Conservation (phyloP, 2,888 invertebrate species). For the Molanna angustata region DNA sequence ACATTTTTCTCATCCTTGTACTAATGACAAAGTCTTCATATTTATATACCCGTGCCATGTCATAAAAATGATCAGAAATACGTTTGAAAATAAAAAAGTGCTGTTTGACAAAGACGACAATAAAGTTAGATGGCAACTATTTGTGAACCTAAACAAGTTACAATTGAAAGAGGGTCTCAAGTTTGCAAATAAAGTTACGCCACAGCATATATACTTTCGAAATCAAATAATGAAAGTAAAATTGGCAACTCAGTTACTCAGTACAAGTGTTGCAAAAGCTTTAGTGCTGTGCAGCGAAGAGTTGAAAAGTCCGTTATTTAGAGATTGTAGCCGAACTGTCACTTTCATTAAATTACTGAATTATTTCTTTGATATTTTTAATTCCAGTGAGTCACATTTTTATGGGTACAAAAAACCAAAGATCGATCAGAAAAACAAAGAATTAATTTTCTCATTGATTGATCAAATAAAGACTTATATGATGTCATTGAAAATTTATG, state of each 20-base stretch:
- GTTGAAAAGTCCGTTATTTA: neutral
- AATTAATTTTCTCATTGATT: slow-evolving; percentile 4
- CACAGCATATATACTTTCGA: slow-evolving; percentile 24
- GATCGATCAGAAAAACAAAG: slow-evolving; percentile 6
- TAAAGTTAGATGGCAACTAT: neutral
- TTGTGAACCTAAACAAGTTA: slow-evolving; percentile 23
- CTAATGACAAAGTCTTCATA: neutral
- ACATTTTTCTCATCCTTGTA: neutral
- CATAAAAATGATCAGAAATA: neutral
- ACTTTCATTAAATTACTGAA: slow-evolving; percentile 31
- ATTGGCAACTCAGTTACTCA: slow-evolving; percentile 24
- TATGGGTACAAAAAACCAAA: neutral
- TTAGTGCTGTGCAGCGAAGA: neutral
- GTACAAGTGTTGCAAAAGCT: slow-evolving; percentile 11
- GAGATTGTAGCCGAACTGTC: neutral
- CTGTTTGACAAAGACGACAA: neutral
- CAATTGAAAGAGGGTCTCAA: slow-evolving; percentile 24
- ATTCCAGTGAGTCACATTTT: slow-evolving; percentile 4
- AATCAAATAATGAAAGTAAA: slow-evolving; percentile 31
- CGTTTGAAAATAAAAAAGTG: neutral
- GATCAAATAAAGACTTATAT: slow-evolving; percentile 10
- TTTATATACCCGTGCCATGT: neutral
- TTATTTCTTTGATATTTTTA: slow-evolving; percentile 35
- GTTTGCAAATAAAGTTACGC: slow-evolving; percentile 29
- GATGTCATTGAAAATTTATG: neutral